These are phyloP conservation scores for Noctua janthe DNA, from an alignment of 2,888 invertebrate species.

Conservation along the genomic window DNA sequence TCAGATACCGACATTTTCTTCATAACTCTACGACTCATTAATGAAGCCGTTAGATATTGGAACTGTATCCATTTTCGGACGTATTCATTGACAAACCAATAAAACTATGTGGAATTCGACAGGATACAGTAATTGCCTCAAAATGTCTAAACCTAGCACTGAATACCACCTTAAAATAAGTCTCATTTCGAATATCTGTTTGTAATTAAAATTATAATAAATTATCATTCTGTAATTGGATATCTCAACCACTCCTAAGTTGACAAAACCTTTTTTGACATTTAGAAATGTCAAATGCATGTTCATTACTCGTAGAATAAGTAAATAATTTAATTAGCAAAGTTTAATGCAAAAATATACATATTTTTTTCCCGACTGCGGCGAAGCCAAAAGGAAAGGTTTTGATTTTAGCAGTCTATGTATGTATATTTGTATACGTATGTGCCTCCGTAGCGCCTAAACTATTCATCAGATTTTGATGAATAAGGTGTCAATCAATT, in stretches of 20 bases:
- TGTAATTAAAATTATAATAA: conserved; percentile 24
- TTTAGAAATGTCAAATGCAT: conserved; percentile 40
- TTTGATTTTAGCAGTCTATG: too few species aligned
- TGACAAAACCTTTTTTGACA: conserved; percentile 37
- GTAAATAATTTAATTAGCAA: background rate
- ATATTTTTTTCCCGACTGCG: too few species aligned
- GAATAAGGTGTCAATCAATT: too few species aligned
- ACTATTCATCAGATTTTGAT: too few species aligned
- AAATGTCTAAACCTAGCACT: conserved; percentile 17
- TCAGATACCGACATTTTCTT: conserved; percentile 21
- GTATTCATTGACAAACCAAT: conserved; percentile 26
- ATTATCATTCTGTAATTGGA: conserved; percentile 33
- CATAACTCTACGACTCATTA: conserved; percentile 9
- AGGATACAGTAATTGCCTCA: conserved; percentile 45
- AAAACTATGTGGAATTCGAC: conserved; percentile 19
- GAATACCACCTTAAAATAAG: background rate
- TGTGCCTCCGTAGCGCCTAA: too few species aligned
- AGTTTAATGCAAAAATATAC: too few species aligned
- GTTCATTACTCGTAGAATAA: background rate
- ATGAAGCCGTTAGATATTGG: conserved; percentile 18
- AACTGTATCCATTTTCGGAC: conserved; percentile 9
- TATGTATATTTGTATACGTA: too few species aligned
- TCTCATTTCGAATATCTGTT: background rate
- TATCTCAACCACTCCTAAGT: background rate
- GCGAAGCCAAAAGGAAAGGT: too few species aligned